These are phyloP conservation scores for Scomberomorus guttatus DNA, from an alignment of 2,797 vertebrate species.

Conservation along the genomic window DNA sequence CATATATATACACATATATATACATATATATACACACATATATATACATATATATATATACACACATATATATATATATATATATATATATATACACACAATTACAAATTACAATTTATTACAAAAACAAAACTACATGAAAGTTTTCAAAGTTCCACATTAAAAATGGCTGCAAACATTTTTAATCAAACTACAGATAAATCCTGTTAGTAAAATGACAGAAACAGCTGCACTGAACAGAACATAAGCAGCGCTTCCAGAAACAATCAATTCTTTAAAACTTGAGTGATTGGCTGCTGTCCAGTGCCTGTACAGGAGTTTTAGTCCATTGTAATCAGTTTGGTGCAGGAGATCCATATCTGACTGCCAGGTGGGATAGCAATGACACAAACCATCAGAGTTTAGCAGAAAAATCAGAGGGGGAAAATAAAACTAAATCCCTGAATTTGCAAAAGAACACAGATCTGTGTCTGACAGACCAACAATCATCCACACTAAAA, in stretches of 20 bases:
- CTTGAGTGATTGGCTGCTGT: constrained; percentile 82
- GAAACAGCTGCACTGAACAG: constrained; percentile 71
- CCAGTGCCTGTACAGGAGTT: constrained; percentile 65
- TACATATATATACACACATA: no score
- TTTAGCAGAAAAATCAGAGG: constrained; percentile 52
- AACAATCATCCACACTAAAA: constrained; percentile 64
- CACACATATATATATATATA: no score
- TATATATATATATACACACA: no score
- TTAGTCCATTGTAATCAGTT: constrained; percentile 40
- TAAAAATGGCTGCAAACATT: constrained; percentile 82
- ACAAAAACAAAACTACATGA: constrained; percentile 80
- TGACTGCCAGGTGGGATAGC: constrained; percentile 21
- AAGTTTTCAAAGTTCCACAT: constrained; percentile 77
- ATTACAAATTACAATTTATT: constrained; percentile 26
- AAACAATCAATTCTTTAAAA: constrained; percentile 82
- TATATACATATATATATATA: no score
- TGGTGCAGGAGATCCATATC: constrained; percentile 28
- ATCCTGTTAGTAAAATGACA: constrained; percentile 81
- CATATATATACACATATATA: constrained; percentile 22
- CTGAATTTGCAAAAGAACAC: constrained; percentile 68
- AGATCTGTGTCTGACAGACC: constrained; percentile 83
- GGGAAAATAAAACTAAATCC: constrained; percentile 72
- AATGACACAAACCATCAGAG: neutral
- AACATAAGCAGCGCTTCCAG: constrained; percentile 84
- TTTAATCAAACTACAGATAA: constrained; percentile 78